Evolutionary conservation across 2,888 invertebrate species (phyloP), one percentile per base, ranked within the genome.

Genomic region (Amphiduros pacificus): DNA sequence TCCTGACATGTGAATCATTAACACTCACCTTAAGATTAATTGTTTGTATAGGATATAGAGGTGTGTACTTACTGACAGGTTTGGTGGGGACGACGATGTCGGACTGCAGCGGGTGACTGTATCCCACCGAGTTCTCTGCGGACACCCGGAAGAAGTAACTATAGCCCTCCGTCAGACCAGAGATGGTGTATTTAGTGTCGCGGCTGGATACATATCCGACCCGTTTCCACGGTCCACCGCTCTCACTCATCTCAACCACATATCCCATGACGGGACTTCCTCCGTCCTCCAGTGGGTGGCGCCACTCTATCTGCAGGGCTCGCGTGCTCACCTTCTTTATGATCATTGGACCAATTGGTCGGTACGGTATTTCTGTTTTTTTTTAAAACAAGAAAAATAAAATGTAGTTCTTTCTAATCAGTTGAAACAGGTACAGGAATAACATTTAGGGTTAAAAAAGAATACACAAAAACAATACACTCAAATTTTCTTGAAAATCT

Each of bases 241-340:
- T 60, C 49, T 67, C 65, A 29, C 62, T 60, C 71, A 71, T 71
- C 65, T 71, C 71, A 9, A 83, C 68, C 60, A 77, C 72, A 69
- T 82, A 83, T n/a, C 76, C 73, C 32, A 74, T 73, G 58, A 83
- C 71, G 48, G 77, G 74, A 26, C 72, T 67, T 26, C 80, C 82
- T 17, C 83, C 82, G 63, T 82, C 78, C 60, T 83, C 79, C 26
- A 77, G 71, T 0, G 85, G 84, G 54, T 83, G 78, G 52, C 79
- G 77, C 85, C 85, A 85, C 64, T 78, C 70, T 1, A 71, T 61
- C 56, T 55, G 69, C 57, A 83, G 68, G 20, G 74, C 73, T 20
- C 70, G 73, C 50, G 73, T 67, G 29, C 27, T 48, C 32, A 66
- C 52, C 49, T 71, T 71, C 22, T 63, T 71, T 17, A 71, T 61